These are phyloP conservation scores for Cotesia vestalis DNA, from an alignment of 1,140 invertebrate genomes.

Conservation along the genomic window DNA sequence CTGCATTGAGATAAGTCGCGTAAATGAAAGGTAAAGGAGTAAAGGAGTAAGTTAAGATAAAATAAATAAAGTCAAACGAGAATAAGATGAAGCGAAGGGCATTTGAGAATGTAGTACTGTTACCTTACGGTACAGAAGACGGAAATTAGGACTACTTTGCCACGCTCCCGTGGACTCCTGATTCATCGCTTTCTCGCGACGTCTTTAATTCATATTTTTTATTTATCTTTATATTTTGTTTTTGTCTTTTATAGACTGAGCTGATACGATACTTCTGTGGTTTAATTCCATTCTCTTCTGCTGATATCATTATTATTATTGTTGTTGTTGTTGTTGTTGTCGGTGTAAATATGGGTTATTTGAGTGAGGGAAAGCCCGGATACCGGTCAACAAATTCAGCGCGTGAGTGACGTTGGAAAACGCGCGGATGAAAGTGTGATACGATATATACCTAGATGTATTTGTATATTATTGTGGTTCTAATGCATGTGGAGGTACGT, in stretches of 20 bases:
- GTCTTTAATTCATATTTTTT: constrained; percentile 27
- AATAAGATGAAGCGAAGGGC: constrained; percentile 53
- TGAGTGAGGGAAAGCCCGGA: constrained; percentile 13
- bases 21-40: constrained; percentile 22
- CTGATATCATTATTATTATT: no score
- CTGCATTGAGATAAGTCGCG: constrained; percentile 31
- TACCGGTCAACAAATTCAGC: constrained; percentile 10
- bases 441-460: neutral
- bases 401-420: constrained; percentile 23
- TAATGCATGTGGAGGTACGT: neutral
- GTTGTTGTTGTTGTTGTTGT: no score
- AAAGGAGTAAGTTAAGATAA: constrained; percentile 23
- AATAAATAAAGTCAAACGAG: constrained; percentile 39
- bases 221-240: constrained; percentile 13
- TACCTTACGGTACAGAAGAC: constrained; percentile 63
- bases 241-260: neutral
- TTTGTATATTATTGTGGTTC: neutral
- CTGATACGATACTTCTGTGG: neutral
- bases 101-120: constrained; percentile 63
- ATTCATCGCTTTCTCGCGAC: constrained; percentile 39
- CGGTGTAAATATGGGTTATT: neutral
- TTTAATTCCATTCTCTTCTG: neutral
- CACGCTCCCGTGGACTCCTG: constrained; percentile 43
- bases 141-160: constrained; percentile 64
- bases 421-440: constrained; percentile 23